phyloP scores from a whole-genome alignment of 2,888 invertebrate species.

The Petrolisthes manimaculis region DNA sequence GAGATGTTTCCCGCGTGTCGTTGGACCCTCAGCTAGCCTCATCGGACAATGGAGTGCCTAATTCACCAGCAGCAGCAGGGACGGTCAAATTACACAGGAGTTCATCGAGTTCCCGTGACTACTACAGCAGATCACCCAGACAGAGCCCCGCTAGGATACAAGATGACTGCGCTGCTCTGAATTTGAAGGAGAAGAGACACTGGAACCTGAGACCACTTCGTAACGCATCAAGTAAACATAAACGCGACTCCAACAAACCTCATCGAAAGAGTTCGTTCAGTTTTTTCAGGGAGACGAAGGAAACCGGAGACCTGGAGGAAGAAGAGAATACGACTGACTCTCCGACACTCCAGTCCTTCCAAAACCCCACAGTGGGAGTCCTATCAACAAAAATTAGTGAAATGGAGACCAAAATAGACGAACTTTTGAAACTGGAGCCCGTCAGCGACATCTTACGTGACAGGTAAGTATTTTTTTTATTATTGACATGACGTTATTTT shows the following conservation, averaged over 20 bases:
- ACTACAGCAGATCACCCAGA: conserved; percentile 30
- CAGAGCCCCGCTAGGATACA: conserved; percentile 24
- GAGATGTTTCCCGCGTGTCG: background rate
- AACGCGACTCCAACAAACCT: conserved; percentile 25
- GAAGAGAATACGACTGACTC: conserved; percentile 29
- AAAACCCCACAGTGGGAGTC: conserved; percentile 34
- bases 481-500: background rate
- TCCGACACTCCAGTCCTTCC: background rate
- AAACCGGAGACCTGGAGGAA: conserved; percentile 27
- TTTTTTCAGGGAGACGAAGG: conserved; percentile 31
- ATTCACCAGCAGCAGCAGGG: conserved; percentile 2
- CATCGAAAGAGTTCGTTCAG: conserved; percentile 38
- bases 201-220: conserved; percentile 43
- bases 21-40: background rate
- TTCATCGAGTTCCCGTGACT: conserved; percentile 27
- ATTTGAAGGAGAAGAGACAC: conserved; percentile 19
- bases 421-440: conserved; percentile 38
- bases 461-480: conserved; percentile 14
- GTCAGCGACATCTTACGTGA: conserved; percentile 35
- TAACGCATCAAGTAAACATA: conserved; percentile 8
- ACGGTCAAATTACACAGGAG: conserved; percentile 26
- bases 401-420: conserved; percentile 43
- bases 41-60: background rate
- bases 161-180: conserved; percentile 14
- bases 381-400: conserved; percentile 38